A percentile compares a stretch with the other conserved stretches of the same genome.
phyloP scores from a whole-genome alignment of 2,888 invertebrate genomes.

The Psylliodes chrysocephalus region DNA sequence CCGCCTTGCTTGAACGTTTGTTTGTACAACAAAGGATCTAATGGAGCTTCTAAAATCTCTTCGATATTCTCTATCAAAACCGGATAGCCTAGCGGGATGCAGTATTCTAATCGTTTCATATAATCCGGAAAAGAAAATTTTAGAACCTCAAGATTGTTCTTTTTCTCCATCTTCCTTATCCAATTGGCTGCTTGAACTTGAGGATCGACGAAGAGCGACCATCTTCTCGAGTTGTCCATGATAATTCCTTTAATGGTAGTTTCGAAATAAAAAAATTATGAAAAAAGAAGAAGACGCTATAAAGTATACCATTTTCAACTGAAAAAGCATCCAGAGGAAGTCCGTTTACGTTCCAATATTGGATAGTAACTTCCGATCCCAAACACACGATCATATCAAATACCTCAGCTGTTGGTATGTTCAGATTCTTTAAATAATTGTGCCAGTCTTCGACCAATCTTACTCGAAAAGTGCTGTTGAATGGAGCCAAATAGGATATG shows the following conservation, averaged over 20 bases:
- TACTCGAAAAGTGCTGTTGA: slow-evolving; percentile 76
- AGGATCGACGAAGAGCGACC: slow-evolving; percentile 86
- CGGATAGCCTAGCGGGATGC: slow-evolving; percentile 81
- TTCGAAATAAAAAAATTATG: too few relatives aligned
- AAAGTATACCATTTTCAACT: slow-evolving; percentile 74
- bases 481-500: slow-evolving; percentile 90
- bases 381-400: slow-evolving; percentile 80
- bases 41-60: slow-evolving; percentile 81
- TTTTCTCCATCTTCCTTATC: slow-evolving; percentile 85
- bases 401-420: slow-evolving; percentile 81
- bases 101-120: slow-evolving; percentile 79
- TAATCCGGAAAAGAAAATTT: slow-evolving; percentile 81
- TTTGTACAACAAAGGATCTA: slow-evolving; percentile 81
- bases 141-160: slow-evolving; percentile 74
- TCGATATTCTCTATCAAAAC: slow-evolving; percentile 80
- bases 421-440: slow-evolving; percentile 68
- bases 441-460: slow-evolving; percentile 78
- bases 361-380: slow-evolving; percentile 87
- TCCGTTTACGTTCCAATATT: slow-evolving; percentile 86
- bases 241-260: too few relatives aligned
- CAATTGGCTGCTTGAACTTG: slow-evolving; percentile 88
- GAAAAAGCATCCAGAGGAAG: slow-evolving; percentile 85
- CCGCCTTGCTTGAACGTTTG: slow-evolving; percentile 80
- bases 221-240: slow-evolving; percentile 79
- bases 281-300: too few relatives aligned